Evolutionary conservation across 2,113 vertebrate species (phyloP).

Genomic region (Saguinus midas): DNA sequence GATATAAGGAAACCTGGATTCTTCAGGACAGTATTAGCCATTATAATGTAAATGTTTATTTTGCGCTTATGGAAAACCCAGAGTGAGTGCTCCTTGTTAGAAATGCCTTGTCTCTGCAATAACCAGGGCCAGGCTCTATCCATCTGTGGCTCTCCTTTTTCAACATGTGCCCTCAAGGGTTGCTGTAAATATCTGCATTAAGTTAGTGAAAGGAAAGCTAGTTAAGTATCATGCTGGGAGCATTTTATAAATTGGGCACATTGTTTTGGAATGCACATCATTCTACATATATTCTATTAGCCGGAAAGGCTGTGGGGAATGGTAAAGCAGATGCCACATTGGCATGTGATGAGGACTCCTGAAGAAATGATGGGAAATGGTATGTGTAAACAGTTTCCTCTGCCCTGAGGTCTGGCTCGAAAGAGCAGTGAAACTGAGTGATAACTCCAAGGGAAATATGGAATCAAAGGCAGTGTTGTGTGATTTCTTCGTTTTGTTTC

Average conservation of each 20-base stretch:
- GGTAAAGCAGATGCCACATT: neutral
- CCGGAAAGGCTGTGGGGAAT: neutral
- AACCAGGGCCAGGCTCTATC: neutral
- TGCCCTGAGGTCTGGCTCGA: neutral
- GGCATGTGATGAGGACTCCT: no score
- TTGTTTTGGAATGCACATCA: neutral
- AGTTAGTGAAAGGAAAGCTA: neutral
- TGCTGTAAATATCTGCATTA: no score
- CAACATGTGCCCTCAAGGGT: neutral
- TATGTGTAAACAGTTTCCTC: neutral
- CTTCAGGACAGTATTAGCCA: neutral
- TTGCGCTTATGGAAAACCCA: neutral
- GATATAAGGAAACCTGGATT: neutral
- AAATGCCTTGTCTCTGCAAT: neutral
- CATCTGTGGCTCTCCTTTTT: no score
- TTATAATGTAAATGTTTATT: neutral
- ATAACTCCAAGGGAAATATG: neutral
- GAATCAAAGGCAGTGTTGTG: neutral
- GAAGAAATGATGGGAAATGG: neutral
- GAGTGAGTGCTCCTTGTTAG: neutral
- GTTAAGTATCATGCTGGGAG: no score
- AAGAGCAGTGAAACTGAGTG: neutral
- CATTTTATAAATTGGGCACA: neutral
- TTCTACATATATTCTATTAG: neutral
- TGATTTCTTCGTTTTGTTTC: neutral